Conservation (phyloP, 2,797 vertebrate genomes). For the Myiothlypis coronata region DNA sequence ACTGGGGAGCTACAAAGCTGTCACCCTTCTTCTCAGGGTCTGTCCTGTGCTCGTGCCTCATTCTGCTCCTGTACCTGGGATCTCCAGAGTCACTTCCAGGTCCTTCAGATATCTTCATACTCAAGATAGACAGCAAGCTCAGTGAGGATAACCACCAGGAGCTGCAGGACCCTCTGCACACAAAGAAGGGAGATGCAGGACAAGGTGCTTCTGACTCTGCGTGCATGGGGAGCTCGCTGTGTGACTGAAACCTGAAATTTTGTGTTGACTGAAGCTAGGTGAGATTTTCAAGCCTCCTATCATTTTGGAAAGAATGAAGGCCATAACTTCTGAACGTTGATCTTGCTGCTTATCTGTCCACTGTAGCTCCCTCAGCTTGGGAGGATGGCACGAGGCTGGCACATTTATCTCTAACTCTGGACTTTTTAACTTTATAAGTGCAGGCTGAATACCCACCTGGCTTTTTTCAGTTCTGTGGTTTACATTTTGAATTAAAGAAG, state of each 20-base stretch:
- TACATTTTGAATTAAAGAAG: neutral
- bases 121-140: neutral
- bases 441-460: neutral
- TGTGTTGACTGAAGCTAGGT: neutral
- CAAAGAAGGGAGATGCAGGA: neutral
- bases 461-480: neutral
- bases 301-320: neutral
- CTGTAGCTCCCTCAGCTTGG: neutral
- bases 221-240: accelerated
- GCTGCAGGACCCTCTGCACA: neutral
- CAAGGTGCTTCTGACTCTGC: neutral
- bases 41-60: accelerated
- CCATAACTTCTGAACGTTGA: neutral
- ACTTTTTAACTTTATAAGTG: neutral
- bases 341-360: neutral
- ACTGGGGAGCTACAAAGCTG: neutral
- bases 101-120: neutral
- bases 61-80: neutral
- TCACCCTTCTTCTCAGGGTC: neutral
- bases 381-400: neutral
- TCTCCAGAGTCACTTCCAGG: neutral
- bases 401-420: neutral
- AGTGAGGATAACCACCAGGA: neutral
- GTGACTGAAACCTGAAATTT: neutral
- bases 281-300: neutral